Percentiles rank a stretch among this genome's conserved stretches.
These are phyloP conservation scores for Aphrophora alni DNA, from an alignment of 2,888 invertebrate species.

Conservation along the genomic window DNA sequence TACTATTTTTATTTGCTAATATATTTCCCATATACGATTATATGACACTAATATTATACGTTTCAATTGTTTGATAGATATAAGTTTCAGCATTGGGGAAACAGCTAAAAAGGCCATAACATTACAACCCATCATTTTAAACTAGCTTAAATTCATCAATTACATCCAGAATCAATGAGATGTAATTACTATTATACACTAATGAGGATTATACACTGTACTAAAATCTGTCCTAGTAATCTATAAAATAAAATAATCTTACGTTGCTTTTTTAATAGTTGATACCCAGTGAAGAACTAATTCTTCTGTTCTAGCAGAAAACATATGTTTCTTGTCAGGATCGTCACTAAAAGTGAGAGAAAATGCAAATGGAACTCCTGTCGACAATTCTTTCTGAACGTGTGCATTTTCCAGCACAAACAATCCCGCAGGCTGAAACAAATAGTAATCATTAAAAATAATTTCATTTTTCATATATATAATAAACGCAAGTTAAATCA, in stretches of 20 bases:
- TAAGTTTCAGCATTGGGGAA: no score
- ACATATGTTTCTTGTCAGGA: slow-evolving; percentile 71
- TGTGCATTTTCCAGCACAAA: slow-evolving; percentile 77
- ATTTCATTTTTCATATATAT: neutral
- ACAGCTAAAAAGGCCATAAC: no score
- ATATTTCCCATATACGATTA: no score
- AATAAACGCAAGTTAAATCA: neutral
- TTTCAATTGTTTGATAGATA: no score
- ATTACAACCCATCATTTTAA: no score
- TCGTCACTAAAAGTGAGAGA: slow-evolving; percentile 73
- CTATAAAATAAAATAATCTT: slow-evolving; percentile 39
- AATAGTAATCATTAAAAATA: neutral
- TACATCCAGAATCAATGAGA: no score
- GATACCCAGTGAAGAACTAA: slow-evolving; percentile 76
- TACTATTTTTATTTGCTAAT: no score
- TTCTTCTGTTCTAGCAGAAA: slow-evolving; percentile 72
- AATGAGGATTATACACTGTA: no score
- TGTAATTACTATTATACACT: no score
- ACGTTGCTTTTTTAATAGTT: slow-evolving; percentile 69
- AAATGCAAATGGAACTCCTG: slow-evolving; percentile 74
- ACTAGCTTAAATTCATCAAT: no score
- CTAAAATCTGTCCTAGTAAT: no score
- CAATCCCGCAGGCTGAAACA: slow-evolving; percentile 69
- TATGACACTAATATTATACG: no score
- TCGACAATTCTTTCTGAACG: slow-evolving; percentile 70